Evolutionary conservation across 2,888 invertebrate species (phyloP).

Genomic region (Melinopterus prodromus): DNA sequence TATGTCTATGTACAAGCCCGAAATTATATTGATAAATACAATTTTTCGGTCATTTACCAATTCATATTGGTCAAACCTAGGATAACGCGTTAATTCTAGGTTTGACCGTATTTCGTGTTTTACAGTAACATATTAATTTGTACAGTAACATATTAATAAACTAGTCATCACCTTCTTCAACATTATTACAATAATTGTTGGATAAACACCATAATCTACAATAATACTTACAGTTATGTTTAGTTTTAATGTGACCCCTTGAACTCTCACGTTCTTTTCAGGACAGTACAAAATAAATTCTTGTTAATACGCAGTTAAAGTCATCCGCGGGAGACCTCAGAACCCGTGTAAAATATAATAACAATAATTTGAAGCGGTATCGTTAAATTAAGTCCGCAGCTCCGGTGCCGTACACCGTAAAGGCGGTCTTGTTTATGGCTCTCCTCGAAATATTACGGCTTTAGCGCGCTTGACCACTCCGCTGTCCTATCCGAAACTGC

Average conservation of each 20-base stretch:
- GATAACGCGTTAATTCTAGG: too few species aligned
- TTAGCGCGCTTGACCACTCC: slow-evolving; percentile 44
- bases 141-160: too few species aligned
- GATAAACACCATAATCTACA: too few species aligned
- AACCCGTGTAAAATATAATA: slow-evolving; percentile 50
- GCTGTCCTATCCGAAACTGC: slow-evolving; percentile 46
- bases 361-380: slow-evolving; percentile 51
- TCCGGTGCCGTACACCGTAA: slow-evolving; percentile 38
- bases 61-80: too few species aligned
- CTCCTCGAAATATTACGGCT: slow-evolving; percentile 45
- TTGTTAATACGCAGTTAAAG: neutral
- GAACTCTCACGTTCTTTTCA: neutral
- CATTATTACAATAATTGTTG: too few species aligned
- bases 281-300: neutral
- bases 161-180: too few species aligned
- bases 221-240: neutral
- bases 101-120: too few species aligned
- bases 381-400: slow-evolving; percentile 44
- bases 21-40: too few species aligned
- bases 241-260: neutral
- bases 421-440: slow-evolving; percentile 50
- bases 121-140: too few species aligned
- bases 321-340: slow-evolving; percentile 12
- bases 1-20: too few species aligned
- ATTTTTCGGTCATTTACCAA: too few species aligned